A percentile compares a stretch with the other conserved stretches of the same genome.
Evolutionary conservation across 2,888 invertebrate species (phyloP).

Genomic region (Esperia sulphurella): DNA sequence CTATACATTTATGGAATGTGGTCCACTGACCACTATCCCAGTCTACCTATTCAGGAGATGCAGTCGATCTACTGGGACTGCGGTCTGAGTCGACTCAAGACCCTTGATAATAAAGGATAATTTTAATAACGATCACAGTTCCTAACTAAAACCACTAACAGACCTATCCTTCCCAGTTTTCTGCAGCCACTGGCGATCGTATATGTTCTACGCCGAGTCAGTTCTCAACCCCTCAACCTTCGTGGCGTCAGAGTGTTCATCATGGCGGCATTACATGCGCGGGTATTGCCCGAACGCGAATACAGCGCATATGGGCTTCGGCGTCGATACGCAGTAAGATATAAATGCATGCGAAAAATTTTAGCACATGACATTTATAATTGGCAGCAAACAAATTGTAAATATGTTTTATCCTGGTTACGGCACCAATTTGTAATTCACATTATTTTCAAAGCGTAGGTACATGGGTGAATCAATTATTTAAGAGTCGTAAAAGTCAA

Average conservation of each 20-base stretch:
- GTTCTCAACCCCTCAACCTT: slow-evolving; percentile 71
- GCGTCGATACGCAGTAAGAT: slow-evolving; percentile 64
- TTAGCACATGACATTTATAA: not conserved
- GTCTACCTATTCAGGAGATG: no score
- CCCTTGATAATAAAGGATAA: no score
- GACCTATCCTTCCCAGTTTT: slow-evolving; percentile 60
- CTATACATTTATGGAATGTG: no score
- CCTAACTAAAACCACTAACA: not conserved
- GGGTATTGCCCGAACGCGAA: slow-evolving; percentile 56
- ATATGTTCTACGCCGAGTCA: slow-evolving; percentile 80
- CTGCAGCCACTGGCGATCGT: slow-evolving; percentile 83
- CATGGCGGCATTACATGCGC: slow-evolving; percentile 62
- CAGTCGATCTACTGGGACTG: no score
- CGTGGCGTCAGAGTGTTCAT: slow-evolving; percentile 62
- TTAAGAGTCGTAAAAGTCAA: no score
- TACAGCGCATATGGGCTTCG: slow-evolving; percentile 69
- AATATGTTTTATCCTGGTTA: not conserved
- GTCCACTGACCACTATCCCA: no score
- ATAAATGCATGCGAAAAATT: not conserved
- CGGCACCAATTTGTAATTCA: not conserved
- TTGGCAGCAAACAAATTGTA: not conserved
- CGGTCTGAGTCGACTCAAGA: no score
- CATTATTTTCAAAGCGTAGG: not conserved
- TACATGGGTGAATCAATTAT: no score
- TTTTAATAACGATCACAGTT: no score